Conservation (phyloP, 2,113 vertebrate genomes). For the Hipposideros armiger region DNA sequence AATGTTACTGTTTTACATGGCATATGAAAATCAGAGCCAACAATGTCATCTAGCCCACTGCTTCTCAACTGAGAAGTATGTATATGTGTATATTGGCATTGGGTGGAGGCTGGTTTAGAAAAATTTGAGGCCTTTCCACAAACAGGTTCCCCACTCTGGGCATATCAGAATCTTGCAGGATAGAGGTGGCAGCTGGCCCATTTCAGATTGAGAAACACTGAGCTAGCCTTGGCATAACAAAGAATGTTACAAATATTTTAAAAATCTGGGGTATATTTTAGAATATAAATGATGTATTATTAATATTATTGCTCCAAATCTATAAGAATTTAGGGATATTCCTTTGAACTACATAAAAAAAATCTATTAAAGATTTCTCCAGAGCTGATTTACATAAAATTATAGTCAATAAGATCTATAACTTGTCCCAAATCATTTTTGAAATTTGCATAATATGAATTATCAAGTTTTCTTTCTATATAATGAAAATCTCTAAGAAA, state of each 20-base stretch:
- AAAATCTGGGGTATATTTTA: slow-evolving; percentile 22
- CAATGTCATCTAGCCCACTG: not conserved
- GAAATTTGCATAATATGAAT: not conserved
- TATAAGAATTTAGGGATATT: slow-evolving; percentile 24
- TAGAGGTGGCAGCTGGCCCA: not conserved
- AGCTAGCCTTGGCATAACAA: not conserved
- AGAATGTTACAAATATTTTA: not conserved
- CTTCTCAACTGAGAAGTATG: not conserved
- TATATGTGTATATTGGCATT: not conserved
- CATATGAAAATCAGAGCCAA: slow-evolving; percentile 11
- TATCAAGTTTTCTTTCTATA: slow-evolving; percentile 8
- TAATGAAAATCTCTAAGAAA: slow-evolving; percentile 39
- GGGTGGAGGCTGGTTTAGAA: not conserved
- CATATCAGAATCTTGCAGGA: not conserved
- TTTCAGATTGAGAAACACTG: not conserved
- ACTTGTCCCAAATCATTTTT: not conserved
- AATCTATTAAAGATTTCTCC: not conserved
- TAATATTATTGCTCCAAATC: not conserved
- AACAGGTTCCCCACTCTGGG: not conserved
- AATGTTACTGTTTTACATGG: not conserved
- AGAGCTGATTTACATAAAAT: slow-evolving; percentile 41
- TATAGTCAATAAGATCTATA: not conserved
- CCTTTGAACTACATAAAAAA: not conserved
- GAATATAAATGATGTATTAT: not conserved
- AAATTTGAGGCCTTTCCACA: not conserved